These are phyloP conservation scores for Phaethon lepturus DNA, from an alignment of 2,113 vertebrate species.

Conservation along the genomic window DNA sequence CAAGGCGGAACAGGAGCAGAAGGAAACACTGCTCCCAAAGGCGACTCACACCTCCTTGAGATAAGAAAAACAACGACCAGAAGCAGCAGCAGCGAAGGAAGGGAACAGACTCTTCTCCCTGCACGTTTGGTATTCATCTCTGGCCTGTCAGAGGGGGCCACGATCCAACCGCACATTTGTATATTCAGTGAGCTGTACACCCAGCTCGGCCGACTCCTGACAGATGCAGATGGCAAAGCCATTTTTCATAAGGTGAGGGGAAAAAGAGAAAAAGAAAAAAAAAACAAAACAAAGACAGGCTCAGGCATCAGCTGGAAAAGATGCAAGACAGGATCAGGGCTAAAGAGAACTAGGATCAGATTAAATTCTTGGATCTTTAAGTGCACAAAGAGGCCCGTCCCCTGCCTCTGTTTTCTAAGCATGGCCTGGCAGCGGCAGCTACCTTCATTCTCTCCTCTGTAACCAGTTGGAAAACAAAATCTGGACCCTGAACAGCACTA, in stretches of 20 bases:
- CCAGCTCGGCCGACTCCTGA: conserved; percentile 50
- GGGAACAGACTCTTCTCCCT: background rate
- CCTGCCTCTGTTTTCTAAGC: background rate
- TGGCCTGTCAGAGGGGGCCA: conserved; percentile 30
- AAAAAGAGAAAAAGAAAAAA: background rate
- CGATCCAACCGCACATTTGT: conserved; percentile 66
- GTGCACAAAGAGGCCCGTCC: background rate
- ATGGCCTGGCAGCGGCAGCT: background rate
- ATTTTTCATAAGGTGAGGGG: conserved; percentile 70
- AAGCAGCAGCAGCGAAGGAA: background rate
- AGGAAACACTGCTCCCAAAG: conserved; percentile 28
- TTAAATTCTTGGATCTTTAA: background rate
- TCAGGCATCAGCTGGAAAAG: conserved; percentile 33
- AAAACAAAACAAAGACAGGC: background rate
- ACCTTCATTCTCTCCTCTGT: background rate
- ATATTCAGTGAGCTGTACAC: conserved; percentile 70
- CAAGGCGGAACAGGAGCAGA: conserved; percentile 26
- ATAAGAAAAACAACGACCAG: conserved; percentile 8
- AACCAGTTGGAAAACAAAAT: background rate
- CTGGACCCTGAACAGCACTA: background rate
- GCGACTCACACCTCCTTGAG: background rate
- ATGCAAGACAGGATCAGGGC: background rate
- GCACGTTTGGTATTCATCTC: conserved; percentile 58
- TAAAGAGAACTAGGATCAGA: background rate
- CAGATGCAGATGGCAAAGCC: conserved; percentile 75